Evolutionary conservation across 2,888 invertebrate genomes (phyloP), one percentile per base, ranked within the genome.

Genomic region (Operophtera brumata): DNA sequence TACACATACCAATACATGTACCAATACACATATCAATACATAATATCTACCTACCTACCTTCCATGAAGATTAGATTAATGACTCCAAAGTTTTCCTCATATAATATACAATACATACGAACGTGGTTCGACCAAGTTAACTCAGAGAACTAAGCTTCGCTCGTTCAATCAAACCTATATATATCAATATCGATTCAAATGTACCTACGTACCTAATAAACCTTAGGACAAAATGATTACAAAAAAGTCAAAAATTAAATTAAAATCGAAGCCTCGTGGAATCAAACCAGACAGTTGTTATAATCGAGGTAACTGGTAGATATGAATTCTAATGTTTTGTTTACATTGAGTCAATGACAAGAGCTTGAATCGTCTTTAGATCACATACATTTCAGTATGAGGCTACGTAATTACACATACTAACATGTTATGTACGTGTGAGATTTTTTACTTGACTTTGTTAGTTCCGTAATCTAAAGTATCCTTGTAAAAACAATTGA

Each of bases 321-420:
- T 53, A 42, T 53, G 12, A 37, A 30, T 47, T 43, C 39, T n/a
- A 47, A 28, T 41, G 36, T 13, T 41, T 45, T 41, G 11, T 47
- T 53, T 47, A 42, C 36, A 12, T 44, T 47, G 25, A 34, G 11
- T 47, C 43, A 54, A 53, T 53, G 53, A 26, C 41, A 30, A 37
- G 42, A 43, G 30, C 25, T 53, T 47, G 35, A 28, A 35, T 52
- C 41, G 13, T 7, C 36, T 13, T 35, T 46, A 36, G 11, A 46
- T 36, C 12, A 26, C n/a, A 32, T 32, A 52, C 39, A 26, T 35
- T 40, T 42, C 13, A 12, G 4, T 35, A 20, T 20, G 28, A 44
- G 12, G 13, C 30, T 11, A 35, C 30, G 30, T 32, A 43, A 36
- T 5, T 25, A 13, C 2, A 39, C 39, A 11, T 35, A 26, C 28